Base-by-base conservation (phyloP, 2,113 vertebrate genomes). In the Lophura nycthemera region DNA sequence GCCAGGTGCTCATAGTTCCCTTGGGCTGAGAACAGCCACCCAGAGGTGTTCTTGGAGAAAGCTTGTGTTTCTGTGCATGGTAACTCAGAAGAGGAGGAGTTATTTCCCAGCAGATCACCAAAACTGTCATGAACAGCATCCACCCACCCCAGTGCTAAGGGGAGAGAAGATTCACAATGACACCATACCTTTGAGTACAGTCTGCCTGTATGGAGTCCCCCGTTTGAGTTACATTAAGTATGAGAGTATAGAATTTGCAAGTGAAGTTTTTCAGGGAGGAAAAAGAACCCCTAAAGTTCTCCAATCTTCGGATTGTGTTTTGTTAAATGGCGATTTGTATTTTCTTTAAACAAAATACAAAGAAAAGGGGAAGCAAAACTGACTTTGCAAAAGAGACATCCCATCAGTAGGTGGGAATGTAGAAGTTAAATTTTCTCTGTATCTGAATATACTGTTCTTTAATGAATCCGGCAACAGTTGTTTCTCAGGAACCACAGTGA, bases 111-210 rank as follows among this genome's bases (percentile, higher is more conserved):
- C 92, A 81, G 57, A 77, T 90, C 29, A 81, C 50, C 82, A 80
- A 34, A 65, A 93, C 34, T 70, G 74, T 77, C 83, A 78, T 56
- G 88, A 89, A 77, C 40, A 77, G n/a, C 4, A 7, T 74, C 47
- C 80, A 81, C 81, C 76, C 72, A 74, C 21, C 48, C 48, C 48
- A 50, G 45, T 85, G 48, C 76, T 86, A 88, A 91, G 50, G 86
- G 56, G 52, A 90, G 77, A 90, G 91, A 93, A 93, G 83, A 89
- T 15, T 65, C 56, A 84, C 93, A 60, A n/a, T 86, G 61, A 75
- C 52, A 84, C 91, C 89, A 93, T 96, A 96, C 86, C 91, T 91
- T 82, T 77, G 74, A 88, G 69, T 88, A n/a, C 50, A 77, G 64
- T 50, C 65, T 90, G 8, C 47, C 8, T 84, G 12, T 78, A 25